Base-by-base conservation (phyloP, 2,888 invertebrate species). In the Cetonia aurata region DNA sequence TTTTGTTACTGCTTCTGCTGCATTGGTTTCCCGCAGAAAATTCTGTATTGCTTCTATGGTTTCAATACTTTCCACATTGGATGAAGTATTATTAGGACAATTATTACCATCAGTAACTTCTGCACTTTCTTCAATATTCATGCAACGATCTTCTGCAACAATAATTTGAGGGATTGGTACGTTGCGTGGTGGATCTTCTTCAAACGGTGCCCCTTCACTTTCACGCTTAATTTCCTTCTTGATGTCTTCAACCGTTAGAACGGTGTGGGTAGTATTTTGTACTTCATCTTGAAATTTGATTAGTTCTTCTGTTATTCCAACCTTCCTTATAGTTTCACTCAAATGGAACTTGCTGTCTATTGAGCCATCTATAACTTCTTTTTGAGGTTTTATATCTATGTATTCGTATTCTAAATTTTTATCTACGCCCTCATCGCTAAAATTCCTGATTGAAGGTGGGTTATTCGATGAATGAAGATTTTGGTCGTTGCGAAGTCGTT, bases 1-100 rank as follows among this genome's bases (percentile, higher is more conserved):
- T 15, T 19, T 10, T 17, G 13, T 1, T 42, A 19, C 15, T 15
- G 1, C 13, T 10, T 17, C 8, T 13, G 4, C 48, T 8, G 31
- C n/a, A 33, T 62, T 48, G 4, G 48, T 62, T 48, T 62, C 62
- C 6, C 46, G n/a, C 0, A 62, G 17, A 33, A 42, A 62, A 8
- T 31, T 62, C 48, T 62, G 31, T 13, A 62, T 62, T 15, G 62
- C 62, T 48, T 62, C 62, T 1, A 62, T 48, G 1, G 62, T 62
- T 46, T 62, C 62, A 6, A 19, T 13, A 2, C 15, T 48, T 6
- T 50, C 60, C 6, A 12, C 6, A 46, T 46, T 60, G 13, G 31
- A 10, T 10, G 31, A 0, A 31, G 44, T 44, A 6, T 6, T 44
- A n/a, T 13, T 44, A 2, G 13, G 6, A 44, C 12, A 44, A 44